phyloP scores from a whole-genome alignment of 2,113 vertebrate species.

The Cairina moschata region DNA sequence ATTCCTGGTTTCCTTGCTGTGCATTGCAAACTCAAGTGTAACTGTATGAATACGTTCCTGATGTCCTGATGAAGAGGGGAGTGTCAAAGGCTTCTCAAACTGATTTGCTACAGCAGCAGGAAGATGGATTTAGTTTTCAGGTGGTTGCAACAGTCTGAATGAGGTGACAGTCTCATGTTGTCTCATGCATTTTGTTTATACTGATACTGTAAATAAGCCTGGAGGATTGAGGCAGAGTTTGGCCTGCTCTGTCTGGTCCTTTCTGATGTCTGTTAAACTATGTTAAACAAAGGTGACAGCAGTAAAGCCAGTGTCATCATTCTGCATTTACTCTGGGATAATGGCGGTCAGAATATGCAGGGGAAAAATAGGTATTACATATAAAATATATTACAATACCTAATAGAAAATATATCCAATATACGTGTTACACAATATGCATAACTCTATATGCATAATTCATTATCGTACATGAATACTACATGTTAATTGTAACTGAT shows the following conservation, averaged over 20 bases:
- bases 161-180: neutral
- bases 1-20: neutral
- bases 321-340: neutral
- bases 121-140: neutral
- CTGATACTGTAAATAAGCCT: neutral
- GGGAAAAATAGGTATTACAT: neutral
- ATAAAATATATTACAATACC: neutral
- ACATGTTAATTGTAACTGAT: neutral
- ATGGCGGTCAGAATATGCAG: neutral
- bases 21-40: neutral
- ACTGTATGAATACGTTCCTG: neutral
- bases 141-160: neutral
- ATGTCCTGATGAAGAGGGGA: neutral
- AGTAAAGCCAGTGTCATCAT: neutral
- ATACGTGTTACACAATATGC: neutral
- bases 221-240: neutral
- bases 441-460: neutral
- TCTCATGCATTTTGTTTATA: neutral
- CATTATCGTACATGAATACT: neutral
- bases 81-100: neutral
- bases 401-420: neutral
- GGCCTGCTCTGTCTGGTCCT: neutral
- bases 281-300: neutral
- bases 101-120: neutral
- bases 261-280: neutral